phyloP scores from a whole-genome alignment of 2,888 invertebrate species.

The Lepidochitona cinerea region DNA sequence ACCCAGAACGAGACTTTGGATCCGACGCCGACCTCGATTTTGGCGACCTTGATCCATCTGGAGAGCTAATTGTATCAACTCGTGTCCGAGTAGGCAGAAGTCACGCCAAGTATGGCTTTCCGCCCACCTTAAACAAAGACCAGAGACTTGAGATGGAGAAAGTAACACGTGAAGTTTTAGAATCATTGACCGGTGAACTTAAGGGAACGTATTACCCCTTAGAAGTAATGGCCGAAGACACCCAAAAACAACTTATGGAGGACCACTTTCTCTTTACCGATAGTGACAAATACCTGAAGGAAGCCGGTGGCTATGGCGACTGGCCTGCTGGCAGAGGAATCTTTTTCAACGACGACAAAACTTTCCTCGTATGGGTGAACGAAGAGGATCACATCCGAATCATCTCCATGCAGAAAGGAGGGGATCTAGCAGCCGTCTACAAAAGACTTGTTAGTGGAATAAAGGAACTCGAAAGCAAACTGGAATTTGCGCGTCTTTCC shows the following conservation, averaged over 20 bases:
- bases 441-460: slow-evolving; percentile 77
- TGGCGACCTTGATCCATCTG: slow-evolving; percentile 85
- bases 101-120: slow-evolving; percentile 58
- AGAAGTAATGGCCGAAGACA: slow-evolving; percentile 26
- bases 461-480: slow-evolving; percentile 76
- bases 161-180: slow-evolving; percentile 5
- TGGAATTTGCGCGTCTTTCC: slow-evolving; percentile 80
- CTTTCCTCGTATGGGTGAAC: slow-evolving; percentile 90
- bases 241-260: slow-evolving; percentile 35
- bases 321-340: slow-evolving; percentile 96
- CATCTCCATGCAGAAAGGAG: slow-evolving; percentile 79
- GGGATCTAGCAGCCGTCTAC: slow-evolving; percentile 61
- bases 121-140: slow-evolving; percentile 83
- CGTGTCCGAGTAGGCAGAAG: slow-evolving; percentile 61
- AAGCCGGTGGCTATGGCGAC: slow-evolving; percentile 76
- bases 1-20: slow-evolving; percentile 90
- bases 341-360: slow-evolving; percentile 84
- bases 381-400: slow-evolving; percentile 92
- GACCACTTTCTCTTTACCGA: slow-evolving; percentile 40
- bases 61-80: slow-evolving; percentile 79
- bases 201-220: slow-evolving; percentile 33
- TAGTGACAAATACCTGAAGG: slow-evolving; percentile 33
- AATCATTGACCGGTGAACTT: neutral
- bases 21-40: slow-evolving; percentile 84
- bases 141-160: slow-evolving; percentile 16